Evolutionary conservation across 2,113 vertebrate species (phyloP), one percentile per base, ranked within the genome.

Genomic region (Drymodes brunneopygia): DNA sequence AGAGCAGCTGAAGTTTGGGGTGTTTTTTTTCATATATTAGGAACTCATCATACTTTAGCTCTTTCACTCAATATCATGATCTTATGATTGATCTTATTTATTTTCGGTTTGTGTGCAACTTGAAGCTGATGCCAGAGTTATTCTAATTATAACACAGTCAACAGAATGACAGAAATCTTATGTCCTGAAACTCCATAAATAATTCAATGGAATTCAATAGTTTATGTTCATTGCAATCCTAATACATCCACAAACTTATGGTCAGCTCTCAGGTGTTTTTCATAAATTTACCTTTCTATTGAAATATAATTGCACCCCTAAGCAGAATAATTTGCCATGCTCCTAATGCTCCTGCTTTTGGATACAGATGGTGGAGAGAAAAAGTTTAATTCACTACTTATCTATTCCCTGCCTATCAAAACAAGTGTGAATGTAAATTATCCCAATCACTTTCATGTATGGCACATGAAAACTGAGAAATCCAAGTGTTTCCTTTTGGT

Each of bases 141-240:
- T 84, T 95, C 84, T 95, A 94, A 95, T 95, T 93, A 90, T 90
- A 95, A 92, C 86, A 87, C 73, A 82, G 87, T 82, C 81, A 94
- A 94, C 81, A 90, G 74, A 93, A 85, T 83, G 95, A 94, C 93
- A 93, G 71, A 91, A 93, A 73, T 95, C 93, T 92, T 96, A 82
- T 88, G 85, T 74, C 92, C 67, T 86, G 64, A 18, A 85, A 66
- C 47, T 45, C 81, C 60, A 83, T 88, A 96, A 96, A 96, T 92
- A 92, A 90, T 86, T 93, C 64, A 85, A 42, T 58, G 12, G 38
- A 69, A 86, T 90, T 77, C 64, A 92, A 35, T 70, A 56, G 42
- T 66, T 90, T 64, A 44, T 88, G 45, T 64, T 90, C 60, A 31
- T 33, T 71, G 64, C 67, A 74, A 51, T 86, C 31, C 38, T 60